These are phyloP conservation scores for Procambarus virginalis DNA, from an alignment of 1,140 invertebrate species.

Conservation along the genomic window DNA sequence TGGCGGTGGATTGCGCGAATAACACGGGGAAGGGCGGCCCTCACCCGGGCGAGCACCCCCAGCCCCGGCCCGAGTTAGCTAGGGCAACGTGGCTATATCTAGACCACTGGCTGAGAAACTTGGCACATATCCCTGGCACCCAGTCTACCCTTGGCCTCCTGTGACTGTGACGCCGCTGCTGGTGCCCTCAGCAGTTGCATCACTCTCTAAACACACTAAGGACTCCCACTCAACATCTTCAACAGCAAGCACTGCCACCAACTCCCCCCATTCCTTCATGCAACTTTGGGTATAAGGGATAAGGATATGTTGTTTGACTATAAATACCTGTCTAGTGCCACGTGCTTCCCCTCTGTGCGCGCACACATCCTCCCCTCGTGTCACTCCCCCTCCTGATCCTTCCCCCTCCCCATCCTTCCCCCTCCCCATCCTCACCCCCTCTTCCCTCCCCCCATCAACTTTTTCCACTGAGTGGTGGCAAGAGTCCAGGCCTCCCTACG, in stretches of 20 bases:
- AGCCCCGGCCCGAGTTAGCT: background rate
- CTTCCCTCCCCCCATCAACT: background rate
- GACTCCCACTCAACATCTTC: background rate
- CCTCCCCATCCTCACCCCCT: background rate
- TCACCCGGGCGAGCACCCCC: background rate
- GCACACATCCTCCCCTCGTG: background rate
- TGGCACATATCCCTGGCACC: conserved; percentile 35
- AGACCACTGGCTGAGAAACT: conserved; percentile 8
- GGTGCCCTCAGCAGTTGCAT: conserved; percentile 18
- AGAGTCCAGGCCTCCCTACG: conserved; percentile 18
- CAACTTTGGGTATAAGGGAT: background rate
- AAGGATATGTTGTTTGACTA: background rate
- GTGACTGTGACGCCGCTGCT: conserved; percentile 19
- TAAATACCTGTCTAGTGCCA: conserved; percentile 21
- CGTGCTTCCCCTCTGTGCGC: conserved; percentile 17
- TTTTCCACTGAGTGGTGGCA: conserved; percentile 17
- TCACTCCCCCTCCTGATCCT: background rate
- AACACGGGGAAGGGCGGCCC: background rate
- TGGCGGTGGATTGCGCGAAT: background rate
- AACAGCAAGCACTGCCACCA: background rate
- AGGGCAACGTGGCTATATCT: conserved; percentile 46
- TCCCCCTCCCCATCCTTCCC: background rate
- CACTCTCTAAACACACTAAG: background rate
- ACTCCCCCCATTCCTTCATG: background rate
- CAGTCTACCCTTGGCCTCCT: conserved; percentile 21